Conservation (phyloP, 2,888 invertebrate species). For the Macrophya alboannulata region DNA sequence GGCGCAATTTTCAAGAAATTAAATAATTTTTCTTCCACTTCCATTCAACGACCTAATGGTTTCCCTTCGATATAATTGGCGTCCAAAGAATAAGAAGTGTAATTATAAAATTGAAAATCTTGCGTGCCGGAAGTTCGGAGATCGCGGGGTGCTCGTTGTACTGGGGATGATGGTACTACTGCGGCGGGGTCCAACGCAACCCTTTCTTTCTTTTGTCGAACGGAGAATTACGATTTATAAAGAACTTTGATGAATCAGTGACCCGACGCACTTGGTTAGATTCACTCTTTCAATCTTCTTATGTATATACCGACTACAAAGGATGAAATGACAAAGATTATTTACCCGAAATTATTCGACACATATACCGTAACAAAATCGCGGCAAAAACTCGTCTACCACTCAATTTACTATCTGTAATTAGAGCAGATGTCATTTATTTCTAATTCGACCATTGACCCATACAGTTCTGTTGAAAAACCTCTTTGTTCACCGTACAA, state of each 20-base stretch:
- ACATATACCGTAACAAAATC: not conserved
- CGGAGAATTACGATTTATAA: slow-evolving; percentile 67
- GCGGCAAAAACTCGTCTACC: not conserved
- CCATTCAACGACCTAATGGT: slow-evolving; percentile 39
- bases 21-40: slow-evolving; percentile 26
- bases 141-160: not conserved
- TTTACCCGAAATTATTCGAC: slow-evolving; percentile 2
- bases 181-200: slow-evolving; percentile 51
- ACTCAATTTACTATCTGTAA: not conserved
- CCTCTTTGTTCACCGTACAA: not conserved
- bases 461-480: not conserved
- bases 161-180: not conserved
- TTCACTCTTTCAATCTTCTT: slow-evolving; percentile 56
- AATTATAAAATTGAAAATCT: slow-evolving; percentile 72
- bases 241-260: slow-evolving; percentile 68
- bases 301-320: slow-evolving; percentile 37
- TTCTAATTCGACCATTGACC: not conserved
- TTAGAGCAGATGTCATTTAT: not conserved
- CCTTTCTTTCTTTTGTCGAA: slow-evolving; percentile 64
- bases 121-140: slow-evolving; percentile 63
- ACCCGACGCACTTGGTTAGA: slow-evolving; percentile 60
- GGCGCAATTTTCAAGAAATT: slow-evolving; percentile 42
- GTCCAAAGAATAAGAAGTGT: slow-evolving; percentile 42
- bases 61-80: slow-evolving; percentile 53
- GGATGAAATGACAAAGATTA: slow-evolving; percentile 52